Evolutionary conservation across 2,888 invertebrate genomes (phyloP), one percentile per base, ranked within the genome.

Genomic region (Athalia cordata): DNA sequence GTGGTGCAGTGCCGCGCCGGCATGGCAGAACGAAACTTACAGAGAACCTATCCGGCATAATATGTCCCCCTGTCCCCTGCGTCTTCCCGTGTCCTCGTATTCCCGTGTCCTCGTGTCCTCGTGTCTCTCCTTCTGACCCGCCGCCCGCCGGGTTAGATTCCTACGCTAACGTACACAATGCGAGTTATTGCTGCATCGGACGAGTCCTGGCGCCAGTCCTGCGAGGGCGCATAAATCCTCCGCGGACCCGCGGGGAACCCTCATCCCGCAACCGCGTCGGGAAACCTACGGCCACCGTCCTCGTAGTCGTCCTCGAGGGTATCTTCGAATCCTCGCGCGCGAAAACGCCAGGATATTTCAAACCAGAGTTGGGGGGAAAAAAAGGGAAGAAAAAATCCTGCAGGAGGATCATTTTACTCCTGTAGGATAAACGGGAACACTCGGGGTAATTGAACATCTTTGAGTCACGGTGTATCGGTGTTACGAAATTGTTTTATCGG

Each of bases 71-170:
- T 78, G 68, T 80, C 79, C 79, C 75, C 66, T 82, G 80, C 75
- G 76, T 70, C 57, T 57, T 62, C 74, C 74, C 52, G 67, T 49
- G 15, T 78, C 72, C 75, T 49, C 66, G 70, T 65, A 61, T 68
- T 49, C 55, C 62, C 70, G 52, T 61, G 79, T 80, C 82, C 82
- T 84, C 84, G 84, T 86, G 83, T 84, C 82, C 75, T 75, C 75
- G 75, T 75, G 80, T 81, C 82, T 84, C 83, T 83, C 83, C 82
- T 85, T 75, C 86, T 89, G 89, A 89, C 89, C 89, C 86, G 84
- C 85, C 84, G 87, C 84, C 87, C 86, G 87, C 86, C 87, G 87
- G 89, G 89, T 89, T 89, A 88, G 89, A 88, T 89, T 89, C 89
- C 88, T 88, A 86, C 86, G 86, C 84, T 84, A 85, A 85, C 84